Evolutionary conservation across 2,797 vertebrate species (phyloP), one percentile per base, ranked within the genome.

Genomic region (Hafferia zeledoni): DNA sequence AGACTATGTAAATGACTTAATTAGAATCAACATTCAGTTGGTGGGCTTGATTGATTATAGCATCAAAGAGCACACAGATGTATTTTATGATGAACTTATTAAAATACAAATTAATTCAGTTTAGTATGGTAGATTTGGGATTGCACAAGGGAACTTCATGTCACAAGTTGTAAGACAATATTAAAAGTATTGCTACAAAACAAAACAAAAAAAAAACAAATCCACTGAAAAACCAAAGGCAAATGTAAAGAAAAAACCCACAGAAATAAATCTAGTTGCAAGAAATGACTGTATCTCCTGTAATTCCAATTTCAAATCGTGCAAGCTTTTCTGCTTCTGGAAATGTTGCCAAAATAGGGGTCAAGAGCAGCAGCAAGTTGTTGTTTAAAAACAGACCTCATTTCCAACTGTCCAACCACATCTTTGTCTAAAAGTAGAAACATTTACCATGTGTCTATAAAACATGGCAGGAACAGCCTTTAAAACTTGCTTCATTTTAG

Each of bases 131-230:
- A 90, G 67, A 95, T 87, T 68, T 44, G 35, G 20, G 55, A 90
- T 72, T 88, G 74, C n/a, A 49, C 52, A 94, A 94, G 52, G 75
- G 49, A 96, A 91, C 18, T 93, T 70, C n/a, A 7, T 72, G 52
- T 78, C 72, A 83, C 28, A 57, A 65, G 52, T 10, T 69, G 47
- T 89, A 96, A 86, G 56, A 88, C 82, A 46, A 65, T 35, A 92
- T 89, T 81, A 85, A 87, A 96, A 92, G 41, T 77, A 92, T 71
- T 88, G 80, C 85, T 78, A 85, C n/a, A 87, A 91, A 69, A 77
- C n/a, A 87, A 91, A 69, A 77, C 4, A 3, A 1, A 31, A 30
- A 57, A 7, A 50, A 41, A 41, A n/a, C 59, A 46, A 31, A 35
- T 2, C 2, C 18, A 57, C 22, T 52, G 80, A 72, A 87, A 75